Base-by-base conservation (phyloP, 2,797 vertebrate species). In the Sebastolobus altivelis region DNA sequence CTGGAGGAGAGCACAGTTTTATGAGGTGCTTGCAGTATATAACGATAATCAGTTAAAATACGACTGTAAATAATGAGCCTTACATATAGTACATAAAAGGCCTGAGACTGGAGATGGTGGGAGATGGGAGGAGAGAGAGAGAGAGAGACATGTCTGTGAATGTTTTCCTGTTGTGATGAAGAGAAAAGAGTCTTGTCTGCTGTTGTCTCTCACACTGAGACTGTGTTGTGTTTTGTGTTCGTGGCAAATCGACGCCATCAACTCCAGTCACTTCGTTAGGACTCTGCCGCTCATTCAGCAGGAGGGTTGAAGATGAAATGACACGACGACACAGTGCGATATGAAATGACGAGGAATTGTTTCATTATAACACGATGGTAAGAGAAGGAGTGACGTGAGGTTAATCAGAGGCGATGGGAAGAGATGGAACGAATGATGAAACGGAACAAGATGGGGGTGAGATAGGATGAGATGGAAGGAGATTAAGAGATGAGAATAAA, bases 171-270 rank as follows among this genome's bases (percentile, higher is more conserved):
- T 91, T 82, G 72, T 81, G 70, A 75, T 5, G 76, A 79, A 65
- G 67, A 91, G 87, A 90, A 91, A 75, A 78, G 82, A 70, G 37
- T 86, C 75, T 86, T 84, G 77, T 88, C 82, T 75, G 75, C 79
- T 56, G 77, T 77, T 83, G 80, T 87, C 62, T 27, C 65, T 79
- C 40, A 77, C 81, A 89, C 88, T 92, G 87, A 80, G 82, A 59
- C 67, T 43, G 25, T 18, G 79, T 88, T 92, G 80, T 89, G 77
- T 79, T 74, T 73, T 55, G 65, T 82, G 63, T 83, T 43, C 62
- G 80, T 37, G 71, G 46, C 66, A 54, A 46, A 76, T 86, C 75
- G 35, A 56, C 69, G 61, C 70, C 72, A 85, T 91, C 79, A 80
- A 84, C 83, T 83, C 81, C 76, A 76, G 65, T 77, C 63, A 79